Conservation (phyloP, 2,797 vertebrate genomes). For the Cirrhinus mrigala region DNA sequence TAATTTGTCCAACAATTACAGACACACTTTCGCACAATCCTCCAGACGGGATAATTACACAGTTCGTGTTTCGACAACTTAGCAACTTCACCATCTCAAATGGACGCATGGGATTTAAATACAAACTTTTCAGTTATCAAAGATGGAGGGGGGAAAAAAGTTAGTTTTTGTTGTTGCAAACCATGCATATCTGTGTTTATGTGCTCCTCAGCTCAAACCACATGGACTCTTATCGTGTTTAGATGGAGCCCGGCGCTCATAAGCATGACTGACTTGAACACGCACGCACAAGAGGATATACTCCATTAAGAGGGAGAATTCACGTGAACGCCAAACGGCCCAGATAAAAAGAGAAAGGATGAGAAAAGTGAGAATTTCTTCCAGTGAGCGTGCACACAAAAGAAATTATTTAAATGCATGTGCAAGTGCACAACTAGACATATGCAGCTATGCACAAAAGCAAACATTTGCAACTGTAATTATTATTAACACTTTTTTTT, state of each 20-base stretch:
- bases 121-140: not conserved
- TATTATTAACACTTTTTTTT: not conserved
- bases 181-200: conserved; percentile 25
- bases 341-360: not conserved
- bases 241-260: conserved; percentile 1
- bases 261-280: conserved; percentile 31
- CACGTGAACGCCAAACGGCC: not conserved
- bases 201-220: not conserved
- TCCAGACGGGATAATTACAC: not conserved
- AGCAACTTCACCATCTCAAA: too few species aligned
- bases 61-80: not conserved
- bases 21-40: not conserved
- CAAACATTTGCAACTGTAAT: not conserved
- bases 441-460: conserved; percentile 8
- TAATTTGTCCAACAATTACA: conserved; percentile 23
- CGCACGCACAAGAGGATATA: conserved; percentile 23
- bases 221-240: conserved; percentile 8
- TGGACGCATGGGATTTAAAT: too few species aligned
- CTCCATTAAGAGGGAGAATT: conserved; percentile 13
- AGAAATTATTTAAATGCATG: not conserved
- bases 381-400: not conserved
- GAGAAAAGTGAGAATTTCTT: not conserved
- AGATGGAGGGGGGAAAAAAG: not conserved
- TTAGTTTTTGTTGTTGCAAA: not conserved
- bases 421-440: not conserved